Evolutionary conservation across 2,797 vertebrate species (phyloP), one percentile per base, ranked within the genome.

Genomic region (Huso huso): DNA sequence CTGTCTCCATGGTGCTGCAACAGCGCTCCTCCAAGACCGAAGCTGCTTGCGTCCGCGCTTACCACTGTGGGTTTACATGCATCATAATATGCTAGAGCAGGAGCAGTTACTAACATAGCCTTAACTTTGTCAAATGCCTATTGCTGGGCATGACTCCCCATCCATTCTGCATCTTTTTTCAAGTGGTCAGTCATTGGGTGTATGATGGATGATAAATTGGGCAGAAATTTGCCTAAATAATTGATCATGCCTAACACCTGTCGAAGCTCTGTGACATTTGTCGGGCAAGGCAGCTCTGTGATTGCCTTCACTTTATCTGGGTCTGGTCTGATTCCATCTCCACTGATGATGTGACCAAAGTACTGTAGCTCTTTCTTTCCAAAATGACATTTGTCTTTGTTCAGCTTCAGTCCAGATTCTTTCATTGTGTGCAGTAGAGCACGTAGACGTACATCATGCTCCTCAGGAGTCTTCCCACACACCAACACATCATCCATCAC

Each of bases 1-100:
- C 75, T 70, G 66, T 72, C 77, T 72, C 79, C 71, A 62, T 77
- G 78, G 6, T 2, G 23, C 73, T 80, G 76, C 50, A 81, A 68
- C 72, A 78, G 76, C 68, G 80, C 74, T 72, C 76, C 78, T 76
- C 77, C 62, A 72, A 74, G 73, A 67, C 75, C 73, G 76, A 76
- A 75, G 73, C 68, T 77, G 71, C 65, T 80, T 70, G 75, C 77
- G 76, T 81, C 81, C 75, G 74, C 71, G 77, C 71, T 75, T 76
- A 75, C 77, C 76, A 72, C 74, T 76, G 78, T 79, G 77, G 75
- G 64, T 62, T 73, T 71, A 64, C 68, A 73, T 68, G 72, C 62
- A 73, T 74, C 69, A 73, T 77, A 76, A 79, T 76, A 77, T 70
- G 71, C 49, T 18, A 69, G n/a, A 1, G 12, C 37, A 3, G 63